Evolutionary conservation across 2,888 invertebrate species (phyloP), one percentile per base, ranked within the genome.

Genomic region (Deilephila elpenor): DNA sequence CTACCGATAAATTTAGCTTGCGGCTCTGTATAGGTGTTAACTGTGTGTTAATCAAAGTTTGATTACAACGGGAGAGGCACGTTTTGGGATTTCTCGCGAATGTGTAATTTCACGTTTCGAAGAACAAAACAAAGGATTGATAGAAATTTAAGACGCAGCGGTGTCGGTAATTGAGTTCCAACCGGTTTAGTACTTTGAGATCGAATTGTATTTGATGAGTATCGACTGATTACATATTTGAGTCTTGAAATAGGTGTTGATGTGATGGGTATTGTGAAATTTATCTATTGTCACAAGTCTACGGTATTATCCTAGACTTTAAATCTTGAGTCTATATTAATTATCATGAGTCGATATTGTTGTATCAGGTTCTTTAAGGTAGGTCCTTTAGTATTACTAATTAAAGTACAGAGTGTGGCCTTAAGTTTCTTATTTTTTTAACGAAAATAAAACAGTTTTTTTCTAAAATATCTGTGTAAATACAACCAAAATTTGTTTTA

Each of bases 91-190:
- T 67, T 51, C 67, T 29, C 20, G 67, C 3, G 67, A 44, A 51
- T 67, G 67, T 51, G 67, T 67, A 67, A 67, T 67, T 67, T 67
- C 7, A 51, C 67, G 51, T 25, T 67, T 67, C 67, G 29, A 67
- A 51, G 44, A 67, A 67, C 67, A 67, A 67, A 67, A 67, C 25
- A 51, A 51, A 25, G 67, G 51, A 51, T 37, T 37, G 37, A 64
- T 8, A 19, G 67, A 67, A 67, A 67, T 51, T 67, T 64, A 3
- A 20, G 44, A 20, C 14, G 37, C 64, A 64, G 64, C 37, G 1
- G 51, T 17, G 25, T 51, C 25, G 11, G 44, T 67, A 67, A 67
- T 67, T 67, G 67, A 51, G 67, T 67, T 20, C n/a, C 2, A 37
- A 67, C 7, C 20, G 5, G 25, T 51, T 37, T 29, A 51, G 67